Evolutionary conservation across 2,113 vertebrate genomes (phyloP).

Genomic region (Silurus asotus): DNA sequence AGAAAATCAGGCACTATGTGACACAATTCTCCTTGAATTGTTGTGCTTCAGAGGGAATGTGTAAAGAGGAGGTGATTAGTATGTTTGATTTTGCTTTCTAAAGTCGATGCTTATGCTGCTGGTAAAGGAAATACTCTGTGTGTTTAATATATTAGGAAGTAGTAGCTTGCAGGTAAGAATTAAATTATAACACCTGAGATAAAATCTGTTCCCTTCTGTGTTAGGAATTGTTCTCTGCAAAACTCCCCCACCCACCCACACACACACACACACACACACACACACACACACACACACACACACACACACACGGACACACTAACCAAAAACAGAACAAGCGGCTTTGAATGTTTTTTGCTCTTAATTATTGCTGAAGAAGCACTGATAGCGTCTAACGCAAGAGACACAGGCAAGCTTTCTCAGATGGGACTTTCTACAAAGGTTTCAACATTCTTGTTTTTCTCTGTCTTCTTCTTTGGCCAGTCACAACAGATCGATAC

Average conservation of each 20-base stretch:
- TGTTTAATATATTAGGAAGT: conserved; percentile 34
- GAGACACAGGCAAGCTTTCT: not conserved
- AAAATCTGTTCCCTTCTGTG: conserved; percentile 54
- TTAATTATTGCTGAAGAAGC: not conserved
- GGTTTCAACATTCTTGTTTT: conserved; percentile 38
- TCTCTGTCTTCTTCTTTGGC: conserved; percentile 38
- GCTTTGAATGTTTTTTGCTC: not conserved
- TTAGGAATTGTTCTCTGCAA: conserved; percentile 15
- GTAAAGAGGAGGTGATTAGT: conserved; percentile 30
- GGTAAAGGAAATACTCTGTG: conserved; percentile 27
- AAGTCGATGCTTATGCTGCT: conserved; percentile 39
- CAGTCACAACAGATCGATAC: conserved; percentile 52
- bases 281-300: conserved; percentile 21
- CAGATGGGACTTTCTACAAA: conserved; percentile 29
- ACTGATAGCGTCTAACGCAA: not conserved
- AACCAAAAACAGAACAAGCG: not conserved
- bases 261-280: conserved; percentile 5
- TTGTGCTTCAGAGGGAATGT: conserved; percentile 13
- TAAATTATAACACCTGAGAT: conserved; percentile 36
- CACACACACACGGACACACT: not conserved
- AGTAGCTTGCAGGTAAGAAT: conserved; percentile 33
- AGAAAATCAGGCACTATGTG: conserved; percentile 34
- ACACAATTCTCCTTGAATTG: conserved; percentile 31
- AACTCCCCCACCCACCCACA: not conserved
- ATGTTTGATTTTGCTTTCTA: conserved; percentile 45